A percentile compares a stretch with the other conserved stretches of the same genome.
Evolutionary conservation across 2,797 vertebrate species (phyloP).

Genomic region (Calcarius lapponicus): DNA sequence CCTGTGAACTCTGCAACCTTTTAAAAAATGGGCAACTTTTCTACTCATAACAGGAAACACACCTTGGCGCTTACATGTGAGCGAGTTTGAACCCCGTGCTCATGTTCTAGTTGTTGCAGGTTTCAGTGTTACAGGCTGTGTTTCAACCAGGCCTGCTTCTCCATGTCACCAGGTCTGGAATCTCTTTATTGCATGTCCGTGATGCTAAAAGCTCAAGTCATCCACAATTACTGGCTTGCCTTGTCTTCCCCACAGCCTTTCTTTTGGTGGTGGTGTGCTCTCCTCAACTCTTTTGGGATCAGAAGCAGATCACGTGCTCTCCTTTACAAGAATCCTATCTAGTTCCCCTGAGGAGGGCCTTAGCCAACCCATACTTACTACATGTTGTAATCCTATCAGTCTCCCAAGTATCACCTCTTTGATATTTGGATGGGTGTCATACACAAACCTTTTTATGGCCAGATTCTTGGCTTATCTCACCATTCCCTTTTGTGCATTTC

Average conservation of each 20-base stretch:
- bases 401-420: neutral
- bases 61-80: rapidly evolving
- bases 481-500: neutral
- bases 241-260: neutral
- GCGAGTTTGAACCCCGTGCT: neutral
- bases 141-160: neutral
- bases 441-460: neutral
- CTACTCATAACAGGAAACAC: too few species aligned
- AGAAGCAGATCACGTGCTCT: neutral
- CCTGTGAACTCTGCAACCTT: too few species aligned
- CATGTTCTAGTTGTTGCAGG: rapidly evolving
- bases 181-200: neutral
- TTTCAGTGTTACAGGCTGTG: rapidly evolving
- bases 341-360: neutral
- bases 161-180: too few species aligned
- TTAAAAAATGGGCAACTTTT: too few species aligned
- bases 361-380: neutral
- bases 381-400: neutral
- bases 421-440: neutral
- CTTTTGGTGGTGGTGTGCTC: neutral
- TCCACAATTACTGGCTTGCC: rapidly evolving
- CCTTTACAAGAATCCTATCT: neutral
- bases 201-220: neutral
- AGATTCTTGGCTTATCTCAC: neutral
- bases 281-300: neutral